Evolutionary conservation across 1,140 invertebrate species (phyloP).

Genomic region (Potamilus streckersoni): DNA sequence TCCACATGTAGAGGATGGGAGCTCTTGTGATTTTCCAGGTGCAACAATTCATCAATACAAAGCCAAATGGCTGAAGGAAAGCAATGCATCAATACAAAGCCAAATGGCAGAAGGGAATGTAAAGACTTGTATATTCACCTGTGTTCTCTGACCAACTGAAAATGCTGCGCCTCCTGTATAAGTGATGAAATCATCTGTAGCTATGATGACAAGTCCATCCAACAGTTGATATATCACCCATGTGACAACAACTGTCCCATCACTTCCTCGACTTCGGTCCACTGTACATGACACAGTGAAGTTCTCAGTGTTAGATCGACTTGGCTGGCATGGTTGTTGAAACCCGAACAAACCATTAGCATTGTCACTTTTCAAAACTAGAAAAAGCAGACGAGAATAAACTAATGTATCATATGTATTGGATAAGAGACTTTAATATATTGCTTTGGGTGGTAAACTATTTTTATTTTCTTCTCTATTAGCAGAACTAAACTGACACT

Average conservation of each 20-base stretch:
- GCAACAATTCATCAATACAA: no score
- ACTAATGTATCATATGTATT: neutral
- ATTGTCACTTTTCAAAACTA: constrained; percentile 67
- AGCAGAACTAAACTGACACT: neutral
- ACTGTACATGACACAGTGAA: constrained; percentile 49
- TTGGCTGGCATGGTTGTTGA: constrained; percentile 47
- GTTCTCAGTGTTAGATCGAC: constrained; percentile 34
- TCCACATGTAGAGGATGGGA: no score
- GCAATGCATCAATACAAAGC: no score
- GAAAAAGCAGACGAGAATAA: constrained; percentile 30
- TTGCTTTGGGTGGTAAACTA: neutral
- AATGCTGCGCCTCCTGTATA: constrained; percentile 53
- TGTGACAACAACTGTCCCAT: constrained; percentile 54
- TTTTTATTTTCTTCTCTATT: neutral
- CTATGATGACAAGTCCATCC: constrained; percentile 18
- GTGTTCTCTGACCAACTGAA: constrained; percentile 50
- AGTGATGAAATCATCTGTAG: constrained; percentile 53
- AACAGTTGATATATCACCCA: constrained; percentile 51
- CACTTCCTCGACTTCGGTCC: constrained; percentile 48
- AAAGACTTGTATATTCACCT: constrained; percentile 37
- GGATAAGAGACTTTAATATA: neutral
- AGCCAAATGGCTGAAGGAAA: no score
- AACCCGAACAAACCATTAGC: constrained; percentile 65
- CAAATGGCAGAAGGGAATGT: no score
- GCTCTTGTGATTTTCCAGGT: no score